Evolutionary conservation across 2,888 invertebrate genomes (phyloP), one percentile per base, ranked within the genome.

Genomic region (Nipponacmea schrenckii): DNA sequence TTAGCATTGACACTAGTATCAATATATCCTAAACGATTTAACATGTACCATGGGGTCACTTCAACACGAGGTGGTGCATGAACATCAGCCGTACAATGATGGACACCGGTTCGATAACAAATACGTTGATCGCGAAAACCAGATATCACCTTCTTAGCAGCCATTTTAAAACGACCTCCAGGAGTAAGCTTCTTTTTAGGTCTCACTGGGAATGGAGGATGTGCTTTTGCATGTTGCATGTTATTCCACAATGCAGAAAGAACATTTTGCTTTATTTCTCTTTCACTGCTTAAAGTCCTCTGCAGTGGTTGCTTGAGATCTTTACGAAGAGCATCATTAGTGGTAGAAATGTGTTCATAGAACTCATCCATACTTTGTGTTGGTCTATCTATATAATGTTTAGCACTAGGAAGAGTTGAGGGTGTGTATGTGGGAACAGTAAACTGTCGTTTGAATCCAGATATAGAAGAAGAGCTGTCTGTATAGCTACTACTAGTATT

Each of bases 401-500:
- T 56, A 1, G 15, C 24, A 24, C 12, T 24, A 10, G 56, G 56
- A 0, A 56, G 56, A 56, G 56, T 56, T 24, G 56, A 56, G 12
- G 56, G 24, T 20, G 24, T 56, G 56, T 56, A 56, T 8, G 56
- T 56, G 10, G 56, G 56, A 56, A 56, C 56, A 20, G 56, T 56
- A 14, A 56, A 56, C 14, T 56, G 56, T 14, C 56, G 20, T 8
- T 56, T 56, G 14, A 56, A 20, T 24, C 24, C 20, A 56, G 24
- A 20, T 10, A 24, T 20, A 2, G 56, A 56, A 20, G 56, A 56
- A 2, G 56, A 56, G 14, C 56, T 56, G 24, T 56, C 56, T 10
- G 56, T 56, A 56, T 56, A 56, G 20, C 56, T 24, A 56, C 56
- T 56, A 56, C 56, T 56, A 56, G 56, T 24, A 56, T 56, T 56